Evolutionary conservation across 2,888 invertebrate genomes (phyloP).

Genomic region (Cataglyphis cursor): DNA sequence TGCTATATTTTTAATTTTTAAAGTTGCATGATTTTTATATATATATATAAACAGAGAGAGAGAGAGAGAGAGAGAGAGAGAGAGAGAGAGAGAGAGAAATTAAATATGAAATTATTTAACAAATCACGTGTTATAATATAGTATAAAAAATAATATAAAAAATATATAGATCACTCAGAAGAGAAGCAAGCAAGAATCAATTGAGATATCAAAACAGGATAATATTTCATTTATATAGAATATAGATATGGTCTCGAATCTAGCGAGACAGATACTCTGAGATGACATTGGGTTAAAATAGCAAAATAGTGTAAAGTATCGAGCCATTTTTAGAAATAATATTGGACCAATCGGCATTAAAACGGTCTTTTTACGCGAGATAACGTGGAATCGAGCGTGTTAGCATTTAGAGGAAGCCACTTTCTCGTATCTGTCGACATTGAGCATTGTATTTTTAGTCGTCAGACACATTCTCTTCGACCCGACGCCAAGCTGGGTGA

Average conservation of each 20-base stretch:
- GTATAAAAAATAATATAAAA: neutral
- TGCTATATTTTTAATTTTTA: neutral
- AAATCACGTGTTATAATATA: neutral
- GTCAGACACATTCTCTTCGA: neutral
- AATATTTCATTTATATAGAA: neutral
- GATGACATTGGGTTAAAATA: neutral
- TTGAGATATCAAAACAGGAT: no score
- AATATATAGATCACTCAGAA: neutral
- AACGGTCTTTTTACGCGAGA: neutral
- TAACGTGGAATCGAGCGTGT: neutral
- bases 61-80: no score
- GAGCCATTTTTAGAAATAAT: neutral
- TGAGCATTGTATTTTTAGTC: slow-evolving; percentile 25
- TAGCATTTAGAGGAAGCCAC: slow-evolving; percentile 11
- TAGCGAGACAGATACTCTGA: neutral
- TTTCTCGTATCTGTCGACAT: slow-evolving; percentile 13
- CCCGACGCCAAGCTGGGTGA: neutral
- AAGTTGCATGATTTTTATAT: neutral
- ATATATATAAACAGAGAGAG: no score
- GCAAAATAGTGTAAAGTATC: neutral
- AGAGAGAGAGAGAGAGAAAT: no score
- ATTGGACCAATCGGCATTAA: neutral
- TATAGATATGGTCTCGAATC: neutral
- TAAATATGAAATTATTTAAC: neutral
- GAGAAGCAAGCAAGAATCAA: neutral